These are phyloP conservation scores for Hippocampus mohnikei DNA, from an alignment of 2,113 vertebrate genomes.

Conservation along the genomic window DNA sequence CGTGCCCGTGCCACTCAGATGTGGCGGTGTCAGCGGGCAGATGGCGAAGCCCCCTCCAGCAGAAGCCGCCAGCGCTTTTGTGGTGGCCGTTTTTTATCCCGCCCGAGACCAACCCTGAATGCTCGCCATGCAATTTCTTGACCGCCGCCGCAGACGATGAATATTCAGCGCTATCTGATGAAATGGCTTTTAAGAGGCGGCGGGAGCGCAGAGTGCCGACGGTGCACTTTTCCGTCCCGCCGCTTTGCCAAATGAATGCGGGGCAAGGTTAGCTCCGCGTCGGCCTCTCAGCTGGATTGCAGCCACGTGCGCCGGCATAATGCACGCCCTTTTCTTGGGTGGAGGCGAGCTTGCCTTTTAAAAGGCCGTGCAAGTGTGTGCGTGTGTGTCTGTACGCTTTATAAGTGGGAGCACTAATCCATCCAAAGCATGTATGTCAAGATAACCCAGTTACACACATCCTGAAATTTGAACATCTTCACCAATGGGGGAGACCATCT, in stretches of 20 bases:
- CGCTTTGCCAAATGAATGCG: constrained; percentile 69
- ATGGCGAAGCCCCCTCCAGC: constrained; percentile 66
- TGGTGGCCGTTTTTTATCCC: constrained; percentile 8
- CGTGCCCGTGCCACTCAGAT: constrained; percentile 58
- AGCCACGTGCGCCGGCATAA: constrained; percentile 65
- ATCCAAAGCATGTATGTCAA: constrained; percentile 36
- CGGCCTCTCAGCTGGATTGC: constrained; percentile 70
- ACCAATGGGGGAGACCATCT: too few species aligned
- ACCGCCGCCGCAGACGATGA: constrained; percentile 56
- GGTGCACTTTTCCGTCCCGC: constrained; percentile 55
- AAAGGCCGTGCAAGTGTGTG: background rate
- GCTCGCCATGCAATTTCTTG: constrained; percentile 45
- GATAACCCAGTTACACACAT: background rate
- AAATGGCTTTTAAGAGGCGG: constrained; percentile 58
- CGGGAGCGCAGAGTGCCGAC: constrained; percentile 57
- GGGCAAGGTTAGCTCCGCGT: constrained; percentile 62
- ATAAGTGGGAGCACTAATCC: constrained; percentile 56
- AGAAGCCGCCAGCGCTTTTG: constrained; percentile 65
- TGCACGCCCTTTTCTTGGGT: constrained; percentile 60
- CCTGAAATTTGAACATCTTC: background rate
- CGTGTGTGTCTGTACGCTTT: constrained; percentile 21
- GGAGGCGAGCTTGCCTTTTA: constrained; percentile 50
- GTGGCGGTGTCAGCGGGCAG: constrained; percentile 66
- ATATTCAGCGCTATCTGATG: constrained; percentile 72
- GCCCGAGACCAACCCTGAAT: constrained; percentile 15